A percentile compares a stretch with the other conserved stretches of the same genome.
These are phyloP conservation scores for Nephrotoma flavescens DNA, from an alignment of 2,888 invertebrate species.

Conservation along the genomic window DNA sequence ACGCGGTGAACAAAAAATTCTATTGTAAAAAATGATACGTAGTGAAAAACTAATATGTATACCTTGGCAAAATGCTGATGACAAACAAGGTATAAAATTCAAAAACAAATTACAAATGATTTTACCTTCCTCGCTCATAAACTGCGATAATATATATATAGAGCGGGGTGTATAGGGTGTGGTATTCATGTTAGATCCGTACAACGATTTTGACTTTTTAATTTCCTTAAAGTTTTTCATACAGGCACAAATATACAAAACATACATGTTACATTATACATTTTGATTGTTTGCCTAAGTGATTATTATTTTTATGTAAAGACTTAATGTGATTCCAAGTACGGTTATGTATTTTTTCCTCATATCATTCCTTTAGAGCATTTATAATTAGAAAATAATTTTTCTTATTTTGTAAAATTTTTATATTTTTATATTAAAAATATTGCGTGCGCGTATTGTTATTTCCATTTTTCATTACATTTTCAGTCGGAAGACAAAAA, in stretches of 20 bases:
- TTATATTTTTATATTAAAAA: background rate
- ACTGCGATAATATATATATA: no score
- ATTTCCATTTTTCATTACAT: background rate
- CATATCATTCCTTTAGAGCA: background rate
- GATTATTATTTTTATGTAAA: background rate
- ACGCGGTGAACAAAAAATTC: background rate
- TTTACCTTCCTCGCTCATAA: background rate
- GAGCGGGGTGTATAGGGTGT: background rate
- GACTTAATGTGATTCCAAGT: background rate
- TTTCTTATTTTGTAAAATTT: background rate
- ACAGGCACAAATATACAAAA: background rate
- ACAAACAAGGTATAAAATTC: background rate
- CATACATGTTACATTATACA: background rate
- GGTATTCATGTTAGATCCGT: background rate
- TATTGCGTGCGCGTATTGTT: background rate
- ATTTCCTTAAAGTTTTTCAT: background rate
- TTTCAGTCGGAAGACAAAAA: background rate
- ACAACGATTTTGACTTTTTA: background rate
- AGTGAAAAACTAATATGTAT: background rate
- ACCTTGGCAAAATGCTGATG: background rate
- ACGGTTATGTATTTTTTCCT: background rate
- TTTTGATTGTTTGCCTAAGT: background rate
- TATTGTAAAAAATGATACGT: background rate
- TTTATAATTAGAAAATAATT: background rate
- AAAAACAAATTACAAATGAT: background rate